Evolutionary conservation across 2,888 invertebrate species (phyloP).

Genomic region (Eutolmus rufibarbis): DNA sequence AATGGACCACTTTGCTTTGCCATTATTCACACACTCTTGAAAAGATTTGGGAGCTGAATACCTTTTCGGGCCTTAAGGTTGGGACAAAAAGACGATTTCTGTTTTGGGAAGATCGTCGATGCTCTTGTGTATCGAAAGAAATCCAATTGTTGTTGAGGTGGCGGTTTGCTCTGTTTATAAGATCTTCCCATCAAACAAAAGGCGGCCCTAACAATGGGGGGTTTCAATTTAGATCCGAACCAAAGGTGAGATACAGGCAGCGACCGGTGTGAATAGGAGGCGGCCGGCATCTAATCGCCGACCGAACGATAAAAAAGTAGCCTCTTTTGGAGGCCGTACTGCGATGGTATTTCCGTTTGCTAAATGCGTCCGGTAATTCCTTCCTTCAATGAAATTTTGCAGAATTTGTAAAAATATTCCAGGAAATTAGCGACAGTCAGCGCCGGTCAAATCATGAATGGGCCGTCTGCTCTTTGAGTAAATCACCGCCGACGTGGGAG

Average conservation of each 20-base stretch:
- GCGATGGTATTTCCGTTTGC: slow-evolving; percentile 31
- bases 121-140: slow-evolving; percentile 39
- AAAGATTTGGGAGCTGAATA: slow-evolving; percentile 38
- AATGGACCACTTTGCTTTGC: slow-evolving; percentile 47
- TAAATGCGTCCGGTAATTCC: slow-evolving; percentile 10
- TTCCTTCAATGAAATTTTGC: slow-evolving; percentile 34
- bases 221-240: slow-evolving; percentile 33
- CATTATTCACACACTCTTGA: slow-evolving; percentile 46
- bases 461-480: not conserved
- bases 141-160: slow-evolving; percentile 43
- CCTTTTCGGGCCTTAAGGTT: slow-evolving; percentile 27
- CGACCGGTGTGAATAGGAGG: slow-evolving; percentile 36
- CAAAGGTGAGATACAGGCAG: not conserved
- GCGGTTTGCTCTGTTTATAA: slow-evolving; percentile 45
- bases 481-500: slow-evolving; percentile 17
- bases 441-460: slow-evolving; percentile 24
- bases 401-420: slow-evolving; percentile 17
- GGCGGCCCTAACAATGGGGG: slow-evolving; percentile 45
- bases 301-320: not conserved
- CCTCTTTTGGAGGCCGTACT: not conserved
- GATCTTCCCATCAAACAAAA: slow-evolving; percentile 44
- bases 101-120: slow-evolving; percentile 17
- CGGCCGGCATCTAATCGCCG: slow-evolving; percentile 11
- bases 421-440: slow-evolving; percentile 1
- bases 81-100: not conserved